Evolutionary conservation across 2,888 invertebrate genomes (phyloP).

Genomic region (Dasysyrphus albostriatus): DNA sequence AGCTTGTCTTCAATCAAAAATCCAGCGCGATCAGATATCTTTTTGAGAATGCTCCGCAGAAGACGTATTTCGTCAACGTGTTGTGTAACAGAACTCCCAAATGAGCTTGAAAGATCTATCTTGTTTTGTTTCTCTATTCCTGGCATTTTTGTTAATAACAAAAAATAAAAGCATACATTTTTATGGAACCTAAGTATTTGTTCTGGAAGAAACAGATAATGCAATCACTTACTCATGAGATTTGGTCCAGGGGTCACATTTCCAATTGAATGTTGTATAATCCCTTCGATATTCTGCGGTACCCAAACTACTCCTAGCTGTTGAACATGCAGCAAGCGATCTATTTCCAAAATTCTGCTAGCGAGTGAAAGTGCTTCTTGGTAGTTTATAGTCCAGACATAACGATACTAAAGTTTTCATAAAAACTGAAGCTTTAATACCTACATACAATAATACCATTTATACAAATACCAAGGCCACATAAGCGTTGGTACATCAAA

Average conservation of each 20-base stretch:
- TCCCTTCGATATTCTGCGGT: constrained; percentile 82
- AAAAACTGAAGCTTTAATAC: neutral
- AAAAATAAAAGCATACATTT: neutral
- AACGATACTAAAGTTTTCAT: constrained; percentile 77
- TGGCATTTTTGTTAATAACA: neutral
- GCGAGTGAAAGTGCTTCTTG: constrained; percentile 84
- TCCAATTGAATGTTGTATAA: constrained; percentile 20
- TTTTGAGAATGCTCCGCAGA: constrained; percentile 87
- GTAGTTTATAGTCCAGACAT: constrained; percentile 87
- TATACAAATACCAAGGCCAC: too few relatives aligned
- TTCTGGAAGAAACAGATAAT: neutral
- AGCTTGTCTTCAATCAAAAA: constrained; percentile 90
- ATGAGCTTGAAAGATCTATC: neutral
- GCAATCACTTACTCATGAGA: constrained; percentile 36
- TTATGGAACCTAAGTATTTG: neutral
- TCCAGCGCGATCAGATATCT: constrained; percentile 89
- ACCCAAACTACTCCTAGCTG: constrained; percentile 86
- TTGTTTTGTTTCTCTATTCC: neutral
- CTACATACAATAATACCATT: too few relatives aligned
- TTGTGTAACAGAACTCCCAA: constrained; percentile 65
- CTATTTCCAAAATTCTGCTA: constrained; percentile 85
- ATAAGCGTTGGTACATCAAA: too few relatives aligned
- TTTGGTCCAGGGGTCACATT: constrained; percentile 35
- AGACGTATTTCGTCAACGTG: constrained; percentile 78
- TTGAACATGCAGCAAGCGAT: constrained; percentile 87